Conservation (phyloP, 2,888 invertebrate genomes). For the Dexiosoma caninum region DNA sequence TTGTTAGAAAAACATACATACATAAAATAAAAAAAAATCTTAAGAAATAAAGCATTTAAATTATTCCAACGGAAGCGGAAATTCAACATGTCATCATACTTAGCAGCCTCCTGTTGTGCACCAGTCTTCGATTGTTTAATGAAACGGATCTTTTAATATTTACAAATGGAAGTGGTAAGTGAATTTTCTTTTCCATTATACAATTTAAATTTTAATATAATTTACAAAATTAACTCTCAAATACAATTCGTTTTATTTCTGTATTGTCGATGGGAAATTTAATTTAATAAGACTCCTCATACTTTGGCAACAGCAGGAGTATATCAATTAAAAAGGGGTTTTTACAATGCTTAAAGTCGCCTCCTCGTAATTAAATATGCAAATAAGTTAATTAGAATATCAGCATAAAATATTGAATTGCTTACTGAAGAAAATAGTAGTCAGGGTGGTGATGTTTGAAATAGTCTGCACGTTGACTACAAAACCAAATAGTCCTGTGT, state of each 20-base stretch:
- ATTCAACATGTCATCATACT: background rate
- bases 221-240: background rate
- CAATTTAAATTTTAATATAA: background rate
- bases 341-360: too few relatives aligned
- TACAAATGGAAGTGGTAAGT: constrained; percentile 52
- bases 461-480: too few relatives aligned
- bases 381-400: background rate
- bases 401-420: too few relatives aligned
- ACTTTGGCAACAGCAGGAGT: background rate
- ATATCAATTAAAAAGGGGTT: background rate
- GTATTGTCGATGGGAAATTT: background rate
- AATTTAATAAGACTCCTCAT: background rate
- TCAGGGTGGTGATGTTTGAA: too few relatives aligned
- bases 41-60: constrained; percentile 1
- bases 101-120: background rate
- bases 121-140: background rate
- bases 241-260: background rate
- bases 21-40: background rate
- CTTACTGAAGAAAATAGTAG: too few relatives aligned
- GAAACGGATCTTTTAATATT: constrained; percentile 24
- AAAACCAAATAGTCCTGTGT: too few relatives aligned
- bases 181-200: constrained; percentile 28
- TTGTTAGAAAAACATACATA: background rate
- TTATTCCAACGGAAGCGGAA: constrained; percentile 44
- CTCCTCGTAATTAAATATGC: background rate